Percentiles rank a stretch among this genome's conserved stretches.
phyloP scores from a whole-genome alignment of 1,140 invertebrate genomes.

The Copidosoma floridanum region DNA sequence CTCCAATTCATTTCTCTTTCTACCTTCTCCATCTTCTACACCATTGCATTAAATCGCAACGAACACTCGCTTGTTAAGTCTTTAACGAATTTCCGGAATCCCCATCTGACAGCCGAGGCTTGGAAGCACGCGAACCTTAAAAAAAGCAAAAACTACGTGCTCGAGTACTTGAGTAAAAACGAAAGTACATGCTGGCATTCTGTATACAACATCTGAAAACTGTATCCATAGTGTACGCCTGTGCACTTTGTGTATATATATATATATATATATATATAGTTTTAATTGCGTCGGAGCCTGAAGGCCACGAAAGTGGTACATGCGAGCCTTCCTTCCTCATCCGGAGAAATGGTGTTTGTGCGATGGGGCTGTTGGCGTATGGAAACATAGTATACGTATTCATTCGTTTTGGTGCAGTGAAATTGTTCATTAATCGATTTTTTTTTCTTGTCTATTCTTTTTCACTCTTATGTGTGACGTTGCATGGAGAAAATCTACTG shows the following conservation, averaged over 20 bases:
- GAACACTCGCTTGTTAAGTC: background rate
- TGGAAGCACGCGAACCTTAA: background rate
- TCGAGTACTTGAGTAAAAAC: conserved; percentile 34
- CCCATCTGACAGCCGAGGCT: no score
- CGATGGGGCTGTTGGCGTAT: no score
- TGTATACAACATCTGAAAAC: no score
- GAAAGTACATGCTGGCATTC: conserved; percentile 40
- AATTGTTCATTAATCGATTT: conserved; percentile 19
- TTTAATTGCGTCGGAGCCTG: conserved; percentile 26
- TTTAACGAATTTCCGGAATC: conserved; percentile 20
- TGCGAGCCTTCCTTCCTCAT: conserved; percentile 41
- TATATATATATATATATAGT: no score
- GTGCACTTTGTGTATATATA: no score
- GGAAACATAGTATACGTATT: no score
- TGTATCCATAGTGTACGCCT: no score
- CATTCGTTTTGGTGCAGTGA: conserved; percentile 27
- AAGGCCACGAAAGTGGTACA: conserved; percentile 48
- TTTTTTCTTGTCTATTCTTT: conserved; percentile 2
- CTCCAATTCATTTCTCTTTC: conserved; percentile 1
- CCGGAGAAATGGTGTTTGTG: conserved; percentile 51
- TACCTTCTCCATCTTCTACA: no score
- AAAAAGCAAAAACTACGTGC: conserved; percentile 11
- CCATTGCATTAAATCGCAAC: no score
- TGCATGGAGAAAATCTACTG: no score
- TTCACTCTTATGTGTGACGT: no score